These are phyloP conservation scores for Suncus etruscus DNA, from an alignment of 2,113 vertebrate genomes.

Conservation along the genomic window DNA sequence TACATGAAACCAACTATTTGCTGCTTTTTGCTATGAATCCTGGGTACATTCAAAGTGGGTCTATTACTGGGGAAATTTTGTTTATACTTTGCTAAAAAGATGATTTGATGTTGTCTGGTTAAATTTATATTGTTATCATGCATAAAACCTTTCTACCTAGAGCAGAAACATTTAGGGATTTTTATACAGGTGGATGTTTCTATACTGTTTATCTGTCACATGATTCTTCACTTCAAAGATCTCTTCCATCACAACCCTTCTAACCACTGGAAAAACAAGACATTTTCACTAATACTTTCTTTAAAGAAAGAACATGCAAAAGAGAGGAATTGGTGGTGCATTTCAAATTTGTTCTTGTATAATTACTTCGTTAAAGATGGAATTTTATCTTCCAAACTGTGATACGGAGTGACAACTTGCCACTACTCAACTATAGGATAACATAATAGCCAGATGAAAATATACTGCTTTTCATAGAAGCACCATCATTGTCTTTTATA, in stretches of 20 bases:
- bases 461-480: slow-evolving; percentile 3
- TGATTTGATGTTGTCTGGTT: slow-evolving; percentile 26
- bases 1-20: not conserved
- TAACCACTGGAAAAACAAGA: not conserved
- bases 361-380: not conserved
- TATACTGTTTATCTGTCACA: not conserved
- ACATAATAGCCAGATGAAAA: not conserved
- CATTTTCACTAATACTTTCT: not conserved
- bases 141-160: not conserved
- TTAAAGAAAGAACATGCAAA: not conserved
- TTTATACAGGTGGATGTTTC: not conserved
- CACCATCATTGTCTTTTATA: not conserved
- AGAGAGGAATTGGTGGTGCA: not conserved
- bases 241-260: slow-evolving; percentile 21
- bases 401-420: not conserved
- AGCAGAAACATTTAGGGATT: not conserved
- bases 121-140: not conserved
- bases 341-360: slow-evolving; percentile 33
- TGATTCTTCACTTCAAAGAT: not conserved
- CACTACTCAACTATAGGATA: not conserved
- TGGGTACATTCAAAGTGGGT: not conserved
- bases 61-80: not conserved
- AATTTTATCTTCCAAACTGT: not conserved
- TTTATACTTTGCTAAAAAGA: not conserved
- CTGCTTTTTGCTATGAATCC: not conserved